Conservation (phyloP, 2,888 invertebrate species). For the Linyphia triangularis region DNA sequence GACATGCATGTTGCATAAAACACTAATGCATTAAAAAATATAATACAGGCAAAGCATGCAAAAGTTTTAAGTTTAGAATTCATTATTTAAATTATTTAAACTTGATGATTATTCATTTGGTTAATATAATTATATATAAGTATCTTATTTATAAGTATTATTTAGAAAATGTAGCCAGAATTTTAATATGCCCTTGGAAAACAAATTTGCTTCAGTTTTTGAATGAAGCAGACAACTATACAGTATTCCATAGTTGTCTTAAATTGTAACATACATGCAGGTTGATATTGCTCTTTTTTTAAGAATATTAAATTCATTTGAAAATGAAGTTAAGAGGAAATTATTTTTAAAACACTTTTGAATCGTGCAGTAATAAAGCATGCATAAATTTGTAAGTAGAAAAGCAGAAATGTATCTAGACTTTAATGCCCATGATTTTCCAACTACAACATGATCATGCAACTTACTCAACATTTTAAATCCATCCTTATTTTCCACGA, state of each 20-base stretch:
- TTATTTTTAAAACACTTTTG: conserved; percentile 1
- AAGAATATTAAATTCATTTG: too few relatives aligned
- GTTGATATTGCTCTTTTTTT: too few relatives aligned
- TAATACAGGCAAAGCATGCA: conserved; percentile 42
- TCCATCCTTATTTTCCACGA: conserved; percentile 65
- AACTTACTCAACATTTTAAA: conserved; percentile 73
- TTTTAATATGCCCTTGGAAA: too few relatives aligned
- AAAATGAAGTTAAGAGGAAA: background rate
- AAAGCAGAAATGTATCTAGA: conserved; percentile 22
- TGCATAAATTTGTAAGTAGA: conserved; percentile 18
- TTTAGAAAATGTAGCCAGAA: too few relatives aligned
- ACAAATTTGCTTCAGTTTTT: too few relatives aligned
- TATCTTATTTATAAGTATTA: background rate
- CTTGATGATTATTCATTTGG: background rate
- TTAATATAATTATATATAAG: background rate
- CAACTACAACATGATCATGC: conserved; percentile 75
- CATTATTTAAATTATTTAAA: too few relatives aligned
- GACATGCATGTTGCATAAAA: conserved; percentile 41
- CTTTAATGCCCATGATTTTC: conserved; percentile 66
- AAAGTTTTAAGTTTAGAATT: background rate
- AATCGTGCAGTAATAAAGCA: conserved; percentile 43
- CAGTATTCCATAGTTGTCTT: too few relatives aligned
- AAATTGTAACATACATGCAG: too few relatives aligned
- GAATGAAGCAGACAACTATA: too few relatives aligned
- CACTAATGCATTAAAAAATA: conserved; percentile 10